phyloP scores from a whole-genome alignment of 1,140 invertebrate genomes.

The Drosophila lacertosa region DNA sequence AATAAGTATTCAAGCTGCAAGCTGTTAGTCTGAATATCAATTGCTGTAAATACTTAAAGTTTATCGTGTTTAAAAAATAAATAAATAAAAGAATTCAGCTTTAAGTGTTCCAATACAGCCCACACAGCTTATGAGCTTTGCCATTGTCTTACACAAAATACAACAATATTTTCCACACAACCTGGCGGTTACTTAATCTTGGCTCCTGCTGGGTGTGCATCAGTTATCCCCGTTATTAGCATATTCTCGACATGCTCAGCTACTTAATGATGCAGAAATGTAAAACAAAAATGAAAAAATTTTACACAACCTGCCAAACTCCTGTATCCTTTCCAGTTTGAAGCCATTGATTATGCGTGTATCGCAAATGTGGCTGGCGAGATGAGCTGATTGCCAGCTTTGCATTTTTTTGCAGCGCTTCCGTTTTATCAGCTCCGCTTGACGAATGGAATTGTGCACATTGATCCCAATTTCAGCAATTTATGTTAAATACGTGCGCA shows the following conservation, averaged over 20 bases:
- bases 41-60: too few relatives aligned
- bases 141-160: conserved; percentile 13
- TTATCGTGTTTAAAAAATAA: too few relatives aligned
- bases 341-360: conserved; percentile 41
- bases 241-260: conserved; percentile 47
- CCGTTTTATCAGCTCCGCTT: conserved; percentile 14
- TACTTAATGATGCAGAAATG: conserved; percentile 56
- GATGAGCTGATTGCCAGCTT: conserved; percentile 19
- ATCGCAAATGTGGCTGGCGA: conserved; percentile 4
- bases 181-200: conserved; percentile 18
- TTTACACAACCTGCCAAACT: conserved; percentile 9
- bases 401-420: conserved; percentile 22
- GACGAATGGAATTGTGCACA: conserved; percentile 20
- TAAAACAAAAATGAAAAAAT: conserved; percentile 23
- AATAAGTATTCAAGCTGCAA: background rate
- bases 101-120: conserved; percentile 12
- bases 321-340: conserved; percentile 29
- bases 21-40: too few relatives aligned
- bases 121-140: conserved; percentile 1
- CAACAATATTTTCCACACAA: conserved; percentile 17
- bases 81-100: background rate
- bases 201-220: conserved; percentile 13
- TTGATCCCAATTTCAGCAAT: conserved; percentile 18
- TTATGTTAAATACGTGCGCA: conserved; percentile 27
- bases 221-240: conserved; percentile 38